Base-by-base conservation (phyloP, 2,113 vertebrate species). In the Callipepla californica region DNA sequence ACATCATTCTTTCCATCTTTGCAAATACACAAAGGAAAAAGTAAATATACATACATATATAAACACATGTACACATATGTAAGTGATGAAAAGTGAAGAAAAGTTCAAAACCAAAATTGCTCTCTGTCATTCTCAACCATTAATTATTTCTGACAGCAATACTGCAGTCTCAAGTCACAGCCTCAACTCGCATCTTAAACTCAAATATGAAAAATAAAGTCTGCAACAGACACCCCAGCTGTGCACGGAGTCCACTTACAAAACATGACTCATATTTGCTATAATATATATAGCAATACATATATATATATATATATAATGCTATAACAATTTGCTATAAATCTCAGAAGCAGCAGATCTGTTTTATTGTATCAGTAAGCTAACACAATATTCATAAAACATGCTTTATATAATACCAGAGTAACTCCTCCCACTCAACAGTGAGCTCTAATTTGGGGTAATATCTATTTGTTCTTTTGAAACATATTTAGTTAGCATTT, bases 361-460 rank as follows among this genome's bases (percentile, higher is more conserved):
- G 23, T 11, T 68, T 78, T 50, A 62, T 34, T n/a, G 45, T 11
- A 28, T 47, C 8, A 17, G 32, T 6, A 48, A 3, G 17, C 55
- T 73, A 82, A 50, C 5, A 30, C 7, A 44, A 25, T 8, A 44
- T 7, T 59, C 18, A 59, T 61, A 30, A 62, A 69, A 34, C 1
- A 7, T 7, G 9, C 62, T 40, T 20, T 20, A 65, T 23, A 32
- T 45, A 34, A 75, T 5, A 50, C 4, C 48, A 30, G 36, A 21
- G 23, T 58, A 62, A 63, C 18, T 69, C 28, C 59, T 61, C 12
- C 58, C 2, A 2, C 51, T 77, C 51, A 44, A 19, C 34, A 22
- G 32, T 2, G 11, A 92, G 36, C 32, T 79, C 59, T 2, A 0
- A 9, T 18, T 1, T 66, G 47, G 28, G 15, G 30, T 19, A 57